Evolutionary conservation across 2,113 vertebrate genomes (phyloP), one percentile per base, ranked within the genome.

Genomic region (Irena cyanogastra): DNA sequence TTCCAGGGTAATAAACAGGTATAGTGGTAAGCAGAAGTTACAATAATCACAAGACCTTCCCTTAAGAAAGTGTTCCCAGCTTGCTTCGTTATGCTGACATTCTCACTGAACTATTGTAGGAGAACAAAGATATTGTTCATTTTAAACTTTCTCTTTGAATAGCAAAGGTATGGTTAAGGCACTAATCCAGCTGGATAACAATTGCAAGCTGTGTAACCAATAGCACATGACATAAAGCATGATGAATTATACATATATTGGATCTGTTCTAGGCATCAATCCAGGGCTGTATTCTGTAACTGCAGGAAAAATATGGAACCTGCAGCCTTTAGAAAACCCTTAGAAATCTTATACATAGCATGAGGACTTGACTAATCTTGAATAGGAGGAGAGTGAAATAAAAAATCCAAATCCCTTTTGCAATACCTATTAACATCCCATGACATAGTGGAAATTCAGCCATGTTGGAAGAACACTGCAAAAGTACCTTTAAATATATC

Each of bases 1-100:
- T 90, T 87, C 45, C 52, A 56, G 91, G 56, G 83, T 96, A 96
- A 95, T 94, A 96, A 90, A 56, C 37, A 94, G 44, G 54, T 85
- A 74, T 81, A 86, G 37, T 56, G 61, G 86, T 77, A 81, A 85
- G 63, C 63, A 74, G 49, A 68, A 87, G 33, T 90, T 94, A 68
- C 8, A 90, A 63, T 92, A 90, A 87, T 89, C 93, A 94, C 74
- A 70, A 94, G 65, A 90, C 87, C 78, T 74, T 97, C 65, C 94
- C 82, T 78, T 63, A 95, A 90, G 94, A 95, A 97, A 94, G 59
- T 89, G 80, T 89, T 97, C 80, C 74, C 66, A 93, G 41, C 76
- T 92, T 95, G 84, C 63, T 96, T 89, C 93, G 78, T 96, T 90
- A 84, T 94, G 83, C 87, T 97, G 93, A 93, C 31, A 56, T 96